Base-by-base conservation (phyloP, 2,797 vertebrate species). In the Leptoclinus maculatus region DNA sequence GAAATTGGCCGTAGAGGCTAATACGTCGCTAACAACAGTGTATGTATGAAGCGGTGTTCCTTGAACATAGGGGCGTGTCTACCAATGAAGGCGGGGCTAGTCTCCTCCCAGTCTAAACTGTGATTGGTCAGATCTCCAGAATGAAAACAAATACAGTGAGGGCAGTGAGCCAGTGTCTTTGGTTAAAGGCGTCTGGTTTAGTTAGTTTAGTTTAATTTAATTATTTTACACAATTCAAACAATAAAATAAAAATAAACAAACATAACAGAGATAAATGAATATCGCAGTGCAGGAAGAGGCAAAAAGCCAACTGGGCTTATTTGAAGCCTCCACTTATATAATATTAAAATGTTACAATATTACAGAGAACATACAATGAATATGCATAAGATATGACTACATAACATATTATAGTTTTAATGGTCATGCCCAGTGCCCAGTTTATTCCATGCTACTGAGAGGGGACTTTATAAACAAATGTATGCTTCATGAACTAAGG, bases 1-100 rank as follows among this genome's bases (percentile, higher is more conserved):
- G 43, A 84, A 66, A 85, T 64, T 77, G 82, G 27, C 80, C 80
- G 83, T 58, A 66, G 82, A n/a, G 79, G 88, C 86, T 87, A 34
- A 34, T 34, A 88, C 86, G 91, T 89, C 90, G 91, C 93, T 93
- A 94, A 94, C 92, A 94, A 94, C 94, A 94, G 89, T 93, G 88
- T 91, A 89, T 93, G 90, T 92, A 92, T 92, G 92, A 78, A 93
- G 92, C 92, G 90, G 88, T 90, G 93, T 92, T 93, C 93, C 91
- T 67, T 90, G 92, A 93, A 93, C 92, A 87, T 64, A 86, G 93
- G 79, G 94, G 94, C 90, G 94, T 93, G 93, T 73, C 87, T 71
- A 71, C 54, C 68, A 32, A 34, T 12, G 83, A 65, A 80, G 93
- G 92, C 90, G 87, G 91, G 5, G 79, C 36, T 23, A 39, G 82